Conservation (phyloP, 2,113 vertebrate genomes). For the Nycticebus coucang region DNA sequence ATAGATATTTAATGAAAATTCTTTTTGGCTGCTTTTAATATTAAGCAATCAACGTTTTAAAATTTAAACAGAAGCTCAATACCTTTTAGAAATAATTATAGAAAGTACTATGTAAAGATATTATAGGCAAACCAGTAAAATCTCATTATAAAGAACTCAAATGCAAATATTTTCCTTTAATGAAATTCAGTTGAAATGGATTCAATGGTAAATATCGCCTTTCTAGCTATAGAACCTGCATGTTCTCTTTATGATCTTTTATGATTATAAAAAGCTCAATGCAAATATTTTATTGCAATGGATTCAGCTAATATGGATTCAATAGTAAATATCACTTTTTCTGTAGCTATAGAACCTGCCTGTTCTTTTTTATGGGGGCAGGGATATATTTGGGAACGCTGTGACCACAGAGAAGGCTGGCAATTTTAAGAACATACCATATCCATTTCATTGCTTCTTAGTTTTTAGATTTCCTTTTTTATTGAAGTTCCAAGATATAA, state of each 20-base stretch:
- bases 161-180: slow-evolving; percentile 48
- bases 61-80: neutral
- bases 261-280: slow-evolving; percentile 31
- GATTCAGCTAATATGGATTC: neutral
- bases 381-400: neutral
- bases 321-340: neutral
- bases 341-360: neutral
- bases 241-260: slow-evolving; percentile 26
- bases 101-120: slow-evolving; percentile 18
- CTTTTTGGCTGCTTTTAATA: slow-evolving; percentile 4
- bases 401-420: neutral
- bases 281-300: slow-evolving; percentile 33
- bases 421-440: neutral
- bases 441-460: slow-evolving; percentile 36
- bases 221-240: neutral
- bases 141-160: slow-evolving; percentile 42
- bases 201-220: neutral
- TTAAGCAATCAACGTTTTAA: slow-evolving; percentile 28
- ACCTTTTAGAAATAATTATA: slow-evolving; percentile 36
- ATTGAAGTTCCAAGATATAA: slow-evolving; percentile 36
- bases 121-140: slow-evolving; percentile 49
- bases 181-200: slow-evolving; percentile 49
- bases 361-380: slow-evolving; percentile 11
- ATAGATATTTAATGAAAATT: slow-evolving; percentile 39
- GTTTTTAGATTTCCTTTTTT: neutral